Evolutionary conservation across 2,113 vertebrate species (phyloP).

Genomic region (Caracal caracal): DNA sequence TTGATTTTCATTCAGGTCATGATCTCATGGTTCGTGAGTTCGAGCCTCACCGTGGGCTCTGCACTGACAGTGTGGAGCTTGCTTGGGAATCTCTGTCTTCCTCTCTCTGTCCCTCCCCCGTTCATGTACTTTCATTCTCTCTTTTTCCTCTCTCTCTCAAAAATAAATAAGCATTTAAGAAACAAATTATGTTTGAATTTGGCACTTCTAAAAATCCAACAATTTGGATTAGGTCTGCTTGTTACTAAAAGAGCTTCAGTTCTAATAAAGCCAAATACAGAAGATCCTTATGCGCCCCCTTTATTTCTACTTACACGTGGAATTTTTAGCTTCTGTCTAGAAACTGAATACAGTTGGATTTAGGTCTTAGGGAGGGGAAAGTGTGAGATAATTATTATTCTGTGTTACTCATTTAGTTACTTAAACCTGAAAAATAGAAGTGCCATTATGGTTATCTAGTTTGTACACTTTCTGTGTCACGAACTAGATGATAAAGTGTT

Average conservation of each 20-base stretch:
- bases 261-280: neutral
- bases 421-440: neutral
- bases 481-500: neutral
- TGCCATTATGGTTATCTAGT: neutral
- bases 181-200: neutral
- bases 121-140: no score
- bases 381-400: neutral
- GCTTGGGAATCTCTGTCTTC: no score
- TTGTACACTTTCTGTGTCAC: neutral
- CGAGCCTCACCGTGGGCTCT: no score
- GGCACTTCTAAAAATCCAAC: neutral
- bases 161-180: no score
- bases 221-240: neutral
- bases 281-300: neutral
- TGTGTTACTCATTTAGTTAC: neutral
- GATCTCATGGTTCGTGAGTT: no score
- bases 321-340: neutral
- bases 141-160: no score
- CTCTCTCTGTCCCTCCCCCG: no score
- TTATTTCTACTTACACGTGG: neutral
- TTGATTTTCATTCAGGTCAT: no score
- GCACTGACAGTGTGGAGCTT: no score
- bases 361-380: neutral
- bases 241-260: neutral
- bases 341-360: neutral